Evolutionary conservation across 2,888 invertebrate genomes (phyloP).

Genomic region (Pterostichus niger): DNA sequence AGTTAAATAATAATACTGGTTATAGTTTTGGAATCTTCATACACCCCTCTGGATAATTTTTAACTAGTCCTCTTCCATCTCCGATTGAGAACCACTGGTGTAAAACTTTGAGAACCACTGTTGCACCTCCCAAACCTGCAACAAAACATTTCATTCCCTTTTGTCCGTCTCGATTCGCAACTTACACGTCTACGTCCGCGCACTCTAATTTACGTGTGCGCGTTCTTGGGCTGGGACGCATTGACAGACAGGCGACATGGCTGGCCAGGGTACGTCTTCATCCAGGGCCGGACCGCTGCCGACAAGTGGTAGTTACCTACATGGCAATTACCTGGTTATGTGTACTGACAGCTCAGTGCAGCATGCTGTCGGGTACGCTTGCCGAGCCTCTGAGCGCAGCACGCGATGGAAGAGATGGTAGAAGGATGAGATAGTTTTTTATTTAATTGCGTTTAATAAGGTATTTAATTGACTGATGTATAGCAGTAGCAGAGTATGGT

Average conservation of each 20-base stretch:
- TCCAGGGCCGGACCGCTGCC: conserved; percentile 14
- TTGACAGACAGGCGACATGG: conserved; percentile 48
- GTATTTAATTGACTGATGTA: too few species aligned
- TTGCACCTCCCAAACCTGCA: background rate
- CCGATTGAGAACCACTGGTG: too few species aligned
- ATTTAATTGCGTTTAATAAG: too few species aligned
- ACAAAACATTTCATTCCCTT: background rate
- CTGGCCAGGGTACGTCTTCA: conserved; percentile 30
- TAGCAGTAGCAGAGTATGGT: too few species aligned
- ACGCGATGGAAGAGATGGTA: background rate
- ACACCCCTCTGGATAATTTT: too few species aligned
- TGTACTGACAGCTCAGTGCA: conserved; percentile 13
- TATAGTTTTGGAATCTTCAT: too few species aligned
- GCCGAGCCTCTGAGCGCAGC: background rate
- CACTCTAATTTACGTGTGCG: conserved; percentile 48
- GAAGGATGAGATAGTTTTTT: background rate
- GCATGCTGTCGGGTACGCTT: background rate
- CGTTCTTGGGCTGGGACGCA: background rate
- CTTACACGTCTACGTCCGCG: background rate
- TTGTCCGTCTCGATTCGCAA: conserved; percentile 25
- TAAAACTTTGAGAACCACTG: conserved; percentile 1
- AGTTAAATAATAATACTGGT: too few species aligned
- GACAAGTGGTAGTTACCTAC: conserved; percentile 40
- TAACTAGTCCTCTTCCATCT: too few species aligned
- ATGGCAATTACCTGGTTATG: conserved; percentile 20